Evolutionary conservation across 64 coral and sea anemone species (phyloP).

Genomic region (Montipora foliosa): DNA sequence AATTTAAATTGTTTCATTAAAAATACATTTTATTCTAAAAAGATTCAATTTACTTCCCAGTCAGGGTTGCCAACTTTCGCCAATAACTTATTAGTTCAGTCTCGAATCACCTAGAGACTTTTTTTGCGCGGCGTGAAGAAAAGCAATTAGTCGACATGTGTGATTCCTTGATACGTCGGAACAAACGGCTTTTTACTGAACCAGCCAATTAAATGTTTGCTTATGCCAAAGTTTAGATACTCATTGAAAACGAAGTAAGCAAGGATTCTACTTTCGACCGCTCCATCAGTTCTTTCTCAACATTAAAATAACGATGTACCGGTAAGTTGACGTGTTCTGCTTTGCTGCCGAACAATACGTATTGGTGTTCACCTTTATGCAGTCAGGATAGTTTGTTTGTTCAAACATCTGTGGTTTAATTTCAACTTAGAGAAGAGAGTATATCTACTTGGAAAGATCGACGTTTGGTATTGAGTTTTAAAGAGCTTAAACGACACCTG

Average conservation of each 20-base stretch:
- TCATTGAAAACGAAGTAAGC: background rate
- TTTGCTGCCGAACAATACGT: background rate
- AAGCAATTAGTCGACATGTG: background rate
- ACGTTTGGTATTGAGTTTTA: background rate
- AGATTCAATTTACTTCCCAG: background rate
- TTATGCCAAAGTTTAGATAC: background rate
- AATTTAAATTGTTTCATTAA: background rate
- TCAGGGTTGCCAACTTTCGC: background rate
- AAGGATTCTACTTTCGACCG: background rate
- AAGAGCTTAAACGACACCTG: background rate
- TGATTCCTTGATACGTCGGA: background rate
- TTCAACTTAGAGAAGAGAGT: too few relatives aligned
- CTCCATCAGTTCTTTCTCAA: too few relatives aligned
- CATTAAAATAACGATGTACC: background rate
- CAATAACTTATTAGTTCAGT: background rate
- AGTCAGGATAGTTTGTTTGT: background rate
- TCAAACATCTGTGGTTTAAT: background rate
- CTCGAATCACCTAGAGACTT: background rate
- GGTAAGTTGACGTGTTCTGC: background rate
- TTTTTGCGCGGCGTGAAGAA: background rate
- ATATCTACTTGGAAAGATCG: too few relatives aligned
- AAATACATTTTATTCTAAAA: background rate
- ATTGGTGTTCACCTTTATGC: background rate
- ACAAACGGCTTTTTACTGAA: background rate
- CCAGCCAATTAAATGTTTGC: background rate